Base-by-base conservation (phyloP, 1,140 invertebrate genomes). In the Helicoverpa armigera region DNA sequence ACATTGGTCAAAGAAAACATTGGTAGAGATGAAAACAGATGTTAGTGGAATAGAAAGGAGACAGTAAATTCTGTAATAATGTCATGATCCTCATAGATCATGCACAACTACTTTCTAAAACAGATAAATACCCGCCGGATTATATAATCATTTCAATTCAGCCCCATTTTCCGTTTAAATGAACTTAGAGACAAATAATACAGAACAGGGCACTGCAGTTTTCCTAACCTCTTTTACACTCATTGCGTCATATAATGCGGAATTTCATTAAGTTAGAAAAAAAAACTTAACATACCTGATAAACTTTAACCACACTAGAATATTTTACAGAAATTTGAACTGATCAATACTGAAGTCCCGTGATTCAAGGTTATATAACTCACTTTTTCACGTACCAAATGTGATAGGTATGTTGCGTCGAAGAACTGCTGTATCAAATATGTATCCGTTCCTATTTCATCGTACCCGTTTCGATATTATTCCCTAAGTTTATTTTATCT, bases 291-390 rank as follows among this genome's bases (percentile, higher is more conserved):
- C 85, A 82, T 84, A 86, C 75, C 81, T 82, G 83, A 78, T 78
- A 54, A 79, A 61, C 85, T 50, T 75, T 53, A 70, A 29, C 29
- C 53, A n/a, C 76, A 78, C 73, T 78, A 75, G 82, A 86, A 81
- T 78, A 81, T 14, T 82, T 81, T 58, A 53, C 54, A 81, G 58
- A 82, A 86, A 77, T 80, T 50, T 70, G 81, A 79, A 87, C 83
- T 90, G 86, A 94, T 92, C 92, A 92, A 92, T 92, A 93, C 87
- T 85, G 76, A 86, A 87, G 90, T 93, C 91, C 89, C 90, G 93
- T 92, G 92, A 94, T 93, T 93, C 92, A 94, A 94, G 93, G 93
- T 94, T 94, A 94, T 92, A 92, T 94, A 94, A 94, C 90, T 87
- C 89, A 87, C 88, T 89, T 88, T 91, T 92, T 91, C 87, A 69